Evolutionary conservation across 2,888 invertebrate species (phyloP).

Genomic region (Plagodis pulveraria): DNA sequence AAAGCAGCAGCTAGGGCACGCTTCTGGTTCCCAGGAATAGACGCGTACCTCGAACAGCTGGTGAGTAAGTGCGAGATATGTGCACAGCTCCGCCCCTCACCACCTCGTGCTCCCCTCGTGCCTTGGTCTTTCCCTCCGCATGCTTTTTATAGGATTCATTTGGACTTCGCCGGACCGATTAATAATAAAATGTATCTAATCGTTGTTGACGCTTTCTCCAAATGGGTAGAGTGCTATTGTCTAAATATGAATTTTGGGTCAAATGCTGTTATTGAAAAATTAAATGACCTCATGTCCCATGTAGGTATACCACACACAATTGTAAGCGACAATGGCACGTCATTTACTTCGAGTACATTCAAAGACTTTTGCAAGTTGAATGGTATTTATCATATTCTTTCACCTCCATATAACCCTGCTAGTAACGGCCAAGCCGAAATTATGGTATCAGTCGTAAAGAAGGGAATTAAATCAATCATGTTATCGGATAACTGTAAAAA

Average conservation of each 20-base stretch:
- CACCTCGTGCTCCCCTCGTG: background rate
- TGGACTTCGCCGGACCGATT: background rate
- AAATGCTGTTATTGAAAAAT: conserved; percentile 8
- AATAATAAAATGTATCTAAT: background rate
- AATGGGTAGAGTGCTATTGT: background rate
- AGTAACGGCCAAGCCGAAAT: conserved; percentile 30
- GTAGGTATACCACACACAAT: conserved; percentile 25
- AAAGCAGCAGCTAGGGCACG: conserved; percentile 34
- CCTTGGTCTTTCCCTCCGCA: conserved; percentile 31
- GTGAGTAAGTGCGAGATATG: background rate
- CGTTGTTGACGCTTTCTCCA: background rate
- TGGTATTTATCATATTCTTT: conserved; percentile 32
- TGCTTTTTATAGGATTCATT: background rate
- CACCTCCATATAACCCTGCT: conserved; percentile 26
- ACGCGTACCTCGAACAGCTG: conserved; percentile 24
- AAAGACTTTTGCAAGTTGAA: conserved; percentile 30
- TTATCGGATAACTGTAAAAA: background rate
- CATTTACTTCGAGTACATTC: conserved; percentile 32
- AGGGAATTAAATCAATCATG: background rate
- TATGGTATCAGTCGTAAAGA: background rate
- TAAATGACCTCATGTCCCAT: conserved; percentile 11
- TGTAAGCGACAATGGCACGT: conserved; percentile 37
- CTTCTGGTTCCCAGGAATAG: conserved; percentile 39
- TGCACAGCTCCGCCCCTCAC: background rate
- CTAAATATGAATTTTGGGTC: background rate